Evolutionary conservation across 2,797 vertebrate species (phyloP), one percentile per base, ranked within the genome.

Genomic region (Chloroceryle amazona): DNA sequence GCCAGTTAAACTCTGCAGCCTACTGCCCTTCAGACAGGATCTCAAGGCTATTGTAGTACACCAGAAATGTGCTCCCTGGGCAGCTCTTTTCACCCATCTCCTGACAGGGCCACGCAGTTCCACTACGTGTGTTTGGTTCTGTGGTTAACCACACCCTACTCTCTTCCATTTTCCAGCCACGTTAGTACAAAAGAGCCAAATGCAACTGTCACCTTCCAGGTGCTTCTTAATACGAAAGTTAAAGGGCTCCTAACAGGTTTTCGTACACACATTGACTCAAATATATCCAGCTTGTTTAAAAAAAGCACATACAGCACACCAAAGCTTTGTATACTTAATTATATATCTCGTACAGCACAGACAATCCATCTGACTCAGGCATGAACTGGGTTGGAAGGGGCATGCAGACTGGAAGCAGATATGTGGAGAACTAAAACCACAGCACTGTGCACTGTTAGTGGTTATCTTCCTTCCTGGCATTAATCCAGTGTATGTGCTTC

Each of bases 41-140:
- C 14, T 13, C 0, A 2, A 58, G 61, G 55, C 9, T 35, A 0
- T 6, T 23, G 35, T 4, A 44, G 35, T 5, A 5, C 35, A 44
- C 12, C 68, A 46, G 20, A 67, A 74, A 42, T 1, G 4, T 9
- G 14, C 1, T 2, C 2, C 41, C 29, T 11, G 2, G 9, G 57
- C 44, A 63, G 62, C 20, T 14, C 19, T 67, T 41, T 44, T 46
- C 55, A 6, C 25, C 14, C 18, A 6, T 55, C 23, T 71, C 35
- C 75, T 1, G 1, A 6, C 1, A 37, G 41, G 16, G 3, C 4
- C n/a, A 67, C 62, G 23, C 25, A n/a, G 35, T 44, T 74, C 37
- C 10, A 31, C 15, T 7, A 1, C 15, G 1, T 1, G 5, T 2
- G 8, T 44, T 52, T 26, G 39, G 21, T 10, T 81, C 55, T 29